phyloP scores from a whole-genome alignment of 1,140 invertebrate genomes.

The Pogonomyrmex barbatus region DNA sequence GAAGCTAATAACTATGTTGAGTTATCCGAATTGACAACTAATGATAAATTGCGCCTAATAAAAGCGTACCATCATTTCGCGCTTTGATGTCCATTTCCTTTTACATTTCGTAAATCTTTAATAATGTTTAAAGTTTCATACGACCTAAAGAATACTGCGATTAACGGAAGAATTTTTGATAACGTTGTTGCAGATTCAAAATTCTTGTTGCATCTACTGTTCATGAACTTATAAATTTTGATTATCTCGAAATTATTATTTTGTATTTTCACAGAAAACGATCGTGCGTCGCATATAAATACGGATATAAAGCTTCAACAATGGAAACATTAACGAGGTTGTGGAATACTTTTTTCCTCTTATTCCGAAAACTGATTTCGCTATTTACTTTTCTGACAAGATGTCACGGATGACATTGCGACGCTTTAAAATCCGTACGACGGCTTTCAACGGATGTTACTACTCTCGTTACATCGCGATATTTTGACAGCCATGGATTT shows the following conservation, averaged over 20 bases:
- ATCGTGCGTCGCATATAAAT: not conserved
- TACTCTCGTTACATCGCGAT: conserved; percentile 41
- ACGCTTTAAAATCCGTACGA: conserved; percentile 42
- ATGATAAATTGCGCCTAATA: conserved; percentile 70
- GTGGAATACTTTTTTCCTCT: not conserved
- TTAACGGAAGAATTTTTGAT: conserved; percentile 23
- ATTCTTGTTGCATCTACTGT: not conserved
- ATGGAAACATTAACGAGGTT: not conserved
- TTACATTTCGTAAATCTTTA: conserved; percentile 26
- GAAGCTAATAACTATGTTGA: conserved; percentile 53
- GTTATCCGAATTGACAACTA: conserved; percentile 26
- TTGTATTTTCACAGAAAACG: not conserved
- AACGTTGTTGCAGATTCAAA: not conserved
- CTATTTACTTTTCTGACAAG: conserved; percentile 59
- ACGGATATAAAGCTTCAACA: not conserved
- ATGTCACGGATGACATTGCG: conserved; percentile 47
- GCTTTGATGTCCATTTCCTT: conserved; percentile 37
- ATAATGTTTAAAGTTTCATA: conserved; percentile 6
- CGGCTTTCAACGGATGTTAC: conserved; percentile 30
- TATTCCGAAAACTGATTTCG: conserved; percentile 54
- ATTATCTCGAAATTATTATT: conserved; percentile 7
- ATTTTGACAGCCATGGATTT: conserved; percentile 60
- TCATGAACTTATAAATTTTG: not conserved
- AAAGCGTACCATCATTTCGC: conserved; percentile 65
- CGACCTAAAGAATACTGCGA: not conserved